These are phyloP conservation scores for Caenorhabditis tropicalis DNA, from an alignment of 1,140 invertebrate species.

Conservation along the genomic window DNA sequence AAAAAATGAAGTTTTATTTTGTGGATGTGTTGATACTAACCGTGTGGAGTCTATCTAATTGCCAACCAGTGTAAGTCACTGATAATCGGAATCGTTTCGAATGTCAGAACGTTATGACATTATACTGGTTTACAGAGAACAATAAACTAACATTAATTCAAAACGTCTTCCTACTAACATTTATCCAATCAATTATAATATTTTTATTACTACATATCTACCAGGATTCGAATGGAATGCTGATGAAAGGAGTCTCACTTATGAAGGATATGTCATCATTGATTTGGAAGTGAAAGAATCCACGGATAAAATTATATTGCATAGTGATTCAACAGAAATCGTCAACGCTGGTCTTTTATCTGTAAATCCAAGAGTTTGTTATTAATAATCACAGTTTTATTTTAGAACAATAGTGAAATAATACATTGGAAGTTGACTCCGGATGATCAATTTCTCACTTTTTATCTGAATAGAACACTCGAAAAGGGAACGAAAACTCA, in stretches of 20 bases:
- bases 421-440: neutral
- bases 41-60: neutral
- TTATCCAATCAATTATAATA: neutral
- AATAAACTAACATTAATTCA: neutral
- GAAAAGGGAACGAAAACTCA: neutral
- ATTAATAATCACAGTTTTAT: neutral
- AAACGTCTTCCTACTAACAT: neutral
- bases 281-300: neutral
- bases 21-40: neutral
- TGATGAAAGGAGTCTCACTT: neutral
- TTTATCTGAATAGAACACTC: neutral
- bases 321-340: neutral
- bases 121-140: neutral
- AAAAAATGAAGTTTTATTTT: neutral
- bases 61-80: neutral
- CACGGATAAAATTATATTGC: neutral
- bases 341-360: neutral
- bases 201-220: neutral
- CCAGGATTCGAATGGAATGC: conserved; percentile 2
- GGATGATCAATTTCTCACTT: neutral
- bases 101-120: no score
- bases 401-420: neutral
- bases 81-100: neutral
- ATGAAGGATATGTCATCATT: neutral
- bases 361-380: neutral